phyloP scores from a whole-genome alignment of 2,797 vertebrate species.

The Petrocephalus sullivani region DNA sequence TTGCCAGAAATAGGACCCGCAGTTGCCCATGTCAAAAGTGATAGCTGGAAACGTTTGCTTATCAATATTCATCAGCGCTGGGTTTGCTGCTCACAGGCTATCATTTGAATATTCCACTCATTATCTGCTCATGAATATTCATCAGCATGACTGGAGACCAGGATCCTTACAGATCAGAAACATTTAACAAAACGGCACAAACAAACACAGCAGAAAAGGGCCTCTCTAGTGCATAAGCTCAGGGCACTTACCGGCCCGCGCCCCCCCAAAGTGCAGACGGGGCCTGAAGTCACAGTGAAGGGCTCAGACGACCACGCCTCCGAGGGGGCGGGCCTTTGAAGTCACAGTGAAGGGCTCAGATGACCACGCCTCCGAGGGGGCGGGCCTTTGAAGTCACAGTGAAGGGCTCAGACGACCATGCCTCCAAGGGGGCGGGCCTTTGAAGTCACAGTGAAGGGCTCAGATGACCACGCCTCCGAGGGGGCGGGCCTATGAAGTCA shows the following conservation, averaged over 20 bases:
- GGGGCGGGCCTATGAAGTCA: background rate
- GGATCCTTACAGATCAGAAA: background rate
- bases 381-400: too few relatives aligned
- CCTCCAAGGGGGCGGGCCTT: too few relatives aligned
- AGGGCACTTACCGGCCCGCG: too few relatives aligned
- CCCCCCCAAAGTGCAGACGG: background rate
- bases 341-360: too few relatives aligned
- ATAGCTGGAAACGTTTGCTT: background rate
- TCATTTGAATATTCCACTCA: background rate
- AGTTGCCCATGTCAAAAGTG: background rate
- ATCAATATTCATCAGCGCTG: background rate
- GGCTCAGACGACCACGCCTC: background rate
- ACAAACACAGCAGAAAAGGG: background rate
- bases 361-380: too few relatives aligned
- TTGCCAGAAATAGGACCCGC: background rate
- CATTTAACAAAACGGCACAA: background rate
- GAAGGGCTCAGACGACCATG: too few relatives aligned
- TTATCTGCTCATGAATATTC: constrained; percentile 9
- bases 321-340: too few relatives aligned
- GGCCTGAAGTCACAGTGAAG: background rate
- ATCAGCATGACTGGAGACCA: background rate
- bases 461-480: background rate
- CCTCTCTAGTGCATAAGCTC: background rate
- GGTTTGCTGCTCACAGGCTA: background rate
- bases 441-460: background rate